Conservation (phyloP, 2,888 invertebrate species). For the Escarpia spicata region DNA sequence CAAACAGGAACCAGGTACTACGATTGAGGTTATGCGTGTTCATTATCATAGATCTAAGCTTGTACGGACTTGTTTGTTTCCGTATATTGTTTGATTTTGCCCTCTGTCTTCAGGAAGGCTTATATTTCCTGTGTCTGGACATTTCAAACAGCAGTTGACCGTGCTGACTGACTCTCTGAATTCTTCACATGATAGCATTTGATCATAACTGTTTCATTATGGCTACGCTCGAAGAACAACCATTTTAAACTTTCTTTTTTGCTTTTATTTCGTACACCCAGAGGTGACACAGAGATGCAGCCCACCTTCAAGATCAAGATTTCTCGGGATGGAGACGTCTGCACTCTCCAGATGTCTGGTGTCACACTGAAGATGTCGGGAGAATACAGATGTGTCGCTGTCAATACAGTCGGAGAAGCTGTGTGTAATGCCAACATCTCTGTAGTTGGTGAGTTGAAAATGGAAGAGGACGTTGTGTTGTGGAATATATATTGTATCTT, state of each 20-base stretch:
- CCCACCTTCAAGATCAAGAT: slow-evolving; percentile 81
- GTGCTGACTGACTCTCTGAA: not conserved
- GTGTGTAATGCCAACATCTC: slow-evolving; percentile 71
- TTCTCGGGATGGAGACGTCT: slow-evolving; percentile 71
- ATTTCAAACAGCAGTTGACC: not conserved
- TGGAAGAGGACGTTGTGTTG: not conserved
- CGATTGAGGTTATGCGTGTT: not conserved
- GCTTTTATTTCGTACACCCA: slow-evolving; percentile 41
- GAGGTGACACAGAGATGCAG: slow-evolving; percentile 83
- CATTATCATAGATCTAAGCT: not conserved
- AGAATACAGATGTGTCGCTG: slow-evolving; percentile 42
- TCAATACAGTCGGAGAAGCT: slow-evolving; percentile 41
- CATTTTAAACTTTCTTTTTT: not conserved
- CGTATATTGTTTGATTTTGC: not conserved
- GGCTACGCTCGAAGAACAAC: not conserved
- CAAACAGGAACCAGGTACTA: not conserved
- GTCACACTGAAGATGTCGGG: slow-evolving; percentile 59
- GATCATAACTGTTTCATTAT: not conserved
- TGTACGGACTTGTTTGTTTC: not conserved
- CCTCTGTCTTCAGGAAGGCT: not conserved
- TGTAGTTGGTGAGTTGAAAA: slow-evolving; percentile 77
- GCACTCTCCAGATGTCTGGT: slow-evolving; percentile 52
- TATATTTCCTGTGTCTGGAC: not conserved
- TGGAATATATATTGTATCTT: not conserved
- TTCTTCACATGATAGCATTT: not conserved